These are phyloP conservation scores for Lethocerus indicus DNA, from an alignment of 1,140 invertebrate species.

Conservation along the genomic window DNA sequence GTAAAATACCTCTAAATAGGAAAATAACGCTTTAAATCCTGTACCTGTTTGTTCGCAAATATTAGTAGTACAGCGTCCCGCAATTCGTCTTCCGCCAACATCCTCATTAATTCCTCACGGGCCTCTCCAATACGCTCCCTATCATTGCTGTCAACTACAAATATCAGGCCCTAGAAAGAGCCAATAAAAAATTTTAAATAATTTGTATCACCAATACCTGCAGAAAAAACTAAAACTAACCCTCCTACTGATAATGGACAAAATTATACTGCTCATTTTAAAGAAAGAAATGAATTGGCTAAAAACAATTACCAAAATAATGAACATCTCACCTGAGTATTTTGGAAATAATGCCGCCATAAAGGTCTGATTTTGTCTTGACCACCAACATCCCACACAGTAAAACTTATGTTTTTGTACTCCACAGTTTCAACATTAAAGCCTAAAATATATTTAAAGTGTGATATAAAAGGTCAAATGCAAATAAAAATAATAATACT, in stretches of 20 bases:
- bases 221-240: not conserved
- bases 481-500: not conserved
- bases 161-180: constrained; percentile 77
- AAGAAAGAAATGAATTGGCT: too few relatives aligned
- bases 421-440: constrained; percentile 94
- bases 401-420: constrained; percentile 95
- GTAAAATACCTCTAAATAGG: too few relatives aligned
- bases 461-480: not conserved
- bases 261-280: not conserved
- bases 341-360: constrained; percentile 98
- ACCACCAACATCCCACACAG: constrained; percentile 95
- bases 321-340: constrained; percentile 37
- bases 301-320: not conserved
- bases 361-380: constrained; percentile 87
- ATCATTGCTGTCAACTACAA: constrained; percentile 96
- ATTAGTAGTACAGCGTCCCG: constrained; percentile 92
- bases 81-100: constrained; percentile 91
- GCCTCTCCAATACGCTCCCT: constrained; percentile 88
- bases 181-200: not conserved
- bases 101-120: constrained; percentile 85
- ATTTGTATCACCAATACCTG: not conserved
- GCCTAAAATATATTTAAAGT: constrained; percentile 26
- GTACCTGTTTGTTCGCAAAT: constrained; percentile 92
- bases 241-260: not conserved
- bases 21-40: not conserved